phyloP scores from a whole-genome alignment of 2,113 vertebrate genomes.

The Dinomys branickii region DNA sequence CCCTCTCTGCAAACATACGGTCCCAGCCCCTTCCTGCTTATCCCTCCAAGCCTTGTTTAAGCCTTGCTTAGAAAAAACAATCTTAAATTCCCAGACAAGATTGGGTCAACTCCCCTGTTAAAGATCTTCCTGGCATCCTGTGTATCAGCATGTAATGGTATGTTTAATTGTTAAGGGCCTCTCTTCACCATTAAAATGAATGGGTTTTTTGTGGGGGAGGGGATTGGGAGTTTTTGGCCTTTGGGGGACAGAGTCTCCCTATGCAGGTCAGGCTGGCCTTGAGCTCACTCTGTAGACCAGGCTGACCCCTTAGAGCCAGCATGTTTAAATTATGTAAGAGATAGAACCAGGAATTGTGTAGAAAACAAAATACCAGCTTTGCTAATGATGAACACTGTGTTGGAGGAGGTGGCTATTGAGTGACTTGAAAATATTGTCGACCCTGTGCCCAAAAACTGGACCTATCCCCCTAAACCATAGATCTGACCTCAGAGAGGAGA shows the following conservation, averaged over 20 bases:
- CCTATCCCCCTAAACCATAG: neutral
- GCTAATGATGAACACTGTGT: neutral
- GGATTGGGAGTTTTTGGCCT: no score
- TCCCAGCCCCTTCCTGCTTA: neutral
- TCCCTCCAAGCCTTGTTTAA: neutral
- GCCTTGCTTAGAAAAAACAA: constrained; percentile 3
- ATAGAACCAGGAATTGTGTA: neutral
- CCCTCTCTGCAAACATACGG: neutral
- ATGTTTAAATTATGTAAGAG: neutral
- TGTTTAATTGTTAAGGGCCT: neutral
- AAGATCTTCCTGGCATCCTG: neutral
- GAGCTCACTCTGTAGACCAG: no score
- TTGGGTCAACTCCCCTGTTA: no score
- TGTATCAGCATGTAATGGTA: neutral
- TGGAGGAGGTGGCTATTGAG: neutral
- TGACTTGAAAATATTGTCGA: neutral
- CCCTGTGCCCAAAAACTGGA: neutral
- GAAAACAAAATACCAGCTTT: constrained; percentile 2
- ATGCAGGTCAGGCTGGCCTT: no score
- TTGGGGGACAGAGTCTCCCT: no score
- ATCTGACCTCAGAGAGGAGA: neutral
- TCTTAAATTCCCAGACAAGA: neutral
- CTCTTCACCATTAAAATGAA: neutral
- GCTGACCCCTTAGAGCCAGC: neutral
- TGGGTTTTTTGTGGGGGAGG: no score